Evolutionary conservation across 2,113 vertebrate species (phyloP).

Genomic region (Piprites chloris): DNA sequence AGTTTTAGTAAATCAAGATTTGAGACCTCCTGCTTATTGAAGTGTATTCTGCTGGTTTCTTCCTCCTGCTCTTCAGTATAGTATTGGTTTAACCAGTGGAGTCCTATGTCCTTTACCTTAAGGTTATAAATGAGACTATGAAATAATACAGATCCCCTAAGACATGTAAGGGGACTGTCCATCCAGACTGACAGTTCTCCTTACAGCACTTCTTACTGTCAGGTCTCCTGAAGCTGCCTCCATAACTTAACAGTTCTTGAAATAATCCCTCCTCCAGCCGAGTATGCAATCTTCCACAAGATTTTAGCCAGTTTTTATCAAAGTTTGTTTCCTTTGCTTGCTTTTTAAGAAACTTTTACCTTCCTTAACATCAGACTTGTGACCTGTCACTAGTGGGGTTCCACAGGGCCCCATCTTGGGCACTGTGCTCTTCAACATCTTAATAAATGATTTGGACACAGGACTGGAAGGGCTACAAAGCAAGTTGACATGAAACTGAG

Average conservation of each 20-base stretch:
- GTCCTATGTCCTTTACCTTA: not conserved
- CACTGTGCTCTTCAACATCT: too few relatives aligned
- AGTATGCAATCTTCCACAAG: not conserved
- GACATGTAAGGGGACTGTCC: rapidly evolving
- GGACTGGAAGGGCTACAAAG: too few relatives aligned
- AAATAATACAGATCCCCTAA: not conserved
- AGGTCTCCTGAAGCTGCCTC: not conserved
- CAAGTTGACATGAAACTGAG: too few relatives aligned
- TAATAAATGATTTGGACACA: too few relatives aligned
- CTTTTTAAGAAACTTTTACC: not conserved
- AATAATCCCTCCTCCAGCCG: not conserved
- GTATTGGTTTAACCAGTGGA: not conserved
- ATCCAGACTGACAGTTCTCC: not conserved
- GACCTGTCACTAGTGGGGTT: too few relatives aligned
- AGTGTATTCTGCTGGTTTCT: not conserved
- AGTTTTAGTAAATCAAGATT: not conserved
- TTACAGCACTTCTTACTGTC: not conserved
- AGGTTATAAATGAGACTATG: not conserved
- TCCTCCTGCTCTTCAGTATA: not conserved
- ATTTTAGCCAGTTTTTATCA: not conserved
- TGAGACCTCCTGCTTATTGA: not conserved
- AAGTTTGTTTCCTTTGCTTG: not conserved
- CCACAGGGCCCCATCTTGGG: too few relatives aligned
- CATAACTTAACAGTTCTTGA: not conserved
- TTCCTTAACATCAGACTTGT: not conserved